Conservation (phyloP, 2,113 vertebrate genomes). For the Microtus oregoni region DNA sequence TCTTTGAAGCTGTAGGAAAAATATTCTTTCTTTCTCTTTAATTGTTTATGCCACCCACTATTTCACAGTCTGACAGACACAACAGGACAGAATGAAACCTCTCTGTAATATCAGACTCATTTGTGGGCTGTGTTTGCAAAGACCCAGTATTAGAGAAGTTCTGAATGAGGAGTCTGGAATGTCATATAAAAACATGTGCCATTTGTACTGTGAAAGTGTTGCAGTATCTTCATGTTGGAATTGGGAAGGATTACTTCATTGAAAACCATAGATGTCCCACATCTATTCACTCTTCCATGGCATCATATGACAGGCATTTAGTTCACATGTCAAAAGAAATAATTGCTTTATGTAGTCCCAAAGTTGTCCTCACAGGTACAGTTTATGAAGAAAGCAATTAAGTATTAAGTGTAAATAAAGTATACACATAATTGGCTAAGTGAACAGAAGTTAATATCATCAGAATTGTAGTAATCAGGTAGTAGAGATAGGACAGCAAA, state of each 20-base stretch:
- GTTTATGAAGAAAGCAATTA: neutral
- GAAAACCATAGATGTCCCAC: neutral
- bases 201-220: neutral
- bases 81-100: neutral
- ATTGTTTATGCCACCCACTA: neutral
- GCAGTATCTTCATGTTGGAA: neutral
- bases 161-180: neutral
- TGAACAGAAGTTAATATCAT: neutral
- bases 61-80: neutral
- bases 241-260: neutral
- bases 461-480: neutral
- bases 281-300: neutral
- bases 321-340: neutral
- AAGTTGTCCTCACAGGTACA: neutral
- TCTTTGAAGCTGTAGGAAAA: neutral
- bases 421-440: neutral
- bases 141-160: neutral
- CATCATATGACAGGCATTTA: neutral
- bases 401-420: neutral
- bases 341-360: neutral
- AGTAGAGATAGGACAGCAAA: rapidly evolving
- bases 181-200: neutral
- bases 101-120: neutral
- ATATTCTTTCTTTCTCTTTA: too few species aligned
- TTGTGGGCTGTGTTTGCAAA: neutral